A percentile compares a stretch with the other conserved stretches of the same genome.
Evolutionary conservation across 2,797 vertebrate species (phyloP).

Genomic region (Luscinia megarhynchos): DNA sequence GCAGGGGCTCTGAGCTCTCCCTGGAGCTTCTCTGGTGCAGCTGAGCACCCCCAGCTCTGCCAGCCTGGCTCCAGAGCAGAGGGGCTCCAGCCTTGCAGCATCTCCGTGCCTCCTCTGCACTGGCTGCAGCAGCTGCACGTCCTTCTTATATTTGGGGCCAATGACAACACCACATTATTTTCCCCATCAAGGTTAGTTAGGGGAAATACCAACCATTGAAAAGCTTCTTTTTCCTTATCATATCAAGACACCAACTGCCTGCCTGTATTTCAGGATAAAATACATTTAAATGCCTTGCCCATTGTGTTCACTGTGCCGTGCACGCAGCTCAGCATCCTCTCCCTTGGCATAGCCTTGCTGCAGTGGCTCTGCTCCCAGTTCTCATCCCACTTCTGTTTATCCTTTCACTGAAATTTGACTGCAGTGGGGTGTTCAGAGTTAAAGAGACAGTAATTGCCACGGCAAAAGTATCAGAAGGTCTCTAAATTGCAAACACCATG

Average conservation of each 20-base stretch:
- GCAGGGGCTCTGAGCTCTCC: not conserved
- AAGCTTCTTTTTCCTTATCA: not conserved
- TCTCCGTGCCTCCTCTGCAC: rapidly evolving
- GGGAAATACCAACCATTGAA: not conserved
- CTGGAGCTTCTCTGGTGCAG: not conserved
- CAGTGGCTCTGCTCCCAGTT: not conserved
- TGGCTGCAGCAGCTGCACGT: not conserved
- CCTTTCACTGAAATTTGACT: not conserved
- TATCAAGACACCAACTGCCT: not conserved
- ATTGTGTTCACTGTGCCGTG: not conserved
- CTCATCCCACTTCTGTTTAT: not conserved
- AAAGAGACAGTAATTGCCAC: not conserved
- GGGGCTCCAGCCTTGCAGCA: not conserved
- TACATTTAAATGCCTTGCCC: not conserved
- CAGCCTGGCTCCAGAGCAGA: not conserved
- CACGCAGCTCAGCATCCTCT: not conserved
- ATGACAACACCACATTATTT: not conserved
- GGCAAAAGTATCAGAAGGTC: not conserved
- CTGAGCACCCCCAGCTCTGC: rapidly evolving
- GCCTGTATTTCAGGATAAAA: not conserved
- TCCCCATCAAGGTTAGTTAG: not conserved
- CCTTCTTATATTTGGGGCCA: not conserved
- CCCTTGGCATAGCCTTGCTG: not conserved
- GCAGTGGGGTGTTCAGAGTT: not conserved
- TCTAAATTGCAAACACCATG: not conserved